phyloP scores from a whole-genome alignment of 2,113 vertebrate genomes.

The Raja brachyura region DNA sequence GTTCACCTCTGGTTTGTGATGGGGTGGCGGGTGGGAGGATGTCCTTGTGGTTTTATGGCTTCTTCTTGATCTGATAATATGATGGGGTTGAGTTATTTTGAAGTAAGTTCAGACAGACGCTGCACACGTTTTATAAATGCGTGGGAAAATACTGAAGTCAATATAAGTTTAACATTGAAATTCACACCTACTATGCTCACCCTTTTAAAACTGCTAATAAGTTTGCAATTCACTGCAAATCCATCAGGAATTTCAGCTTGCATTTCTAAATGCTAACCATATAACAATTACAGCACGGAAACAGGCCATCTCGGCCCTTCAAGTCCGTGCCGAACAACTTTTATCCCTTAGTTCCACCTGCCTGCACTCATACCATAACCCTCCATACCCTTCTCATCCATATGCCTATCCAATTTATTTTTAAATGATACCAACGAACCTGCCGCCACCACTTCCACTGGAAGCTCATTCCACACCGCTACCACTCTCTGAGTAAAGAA shows the following conservation, averaged over 20 bases:
- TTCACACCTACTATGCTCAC: not conserved
- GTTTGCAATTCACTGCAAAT: not conserved
- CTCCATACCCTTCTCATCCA: no score
- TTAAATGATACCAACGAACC: no score
- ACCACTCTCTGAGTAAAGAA: no score
- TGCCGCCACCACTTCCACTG: no score
- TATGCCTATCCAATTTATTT: no score
- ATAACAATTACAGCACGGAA: no score
- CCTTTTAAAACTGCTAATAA: not conserved
- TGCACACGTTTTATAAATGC: not conserved
- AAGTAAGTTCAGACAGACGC: not conserved
- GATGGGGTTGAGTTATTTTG: not conserved
- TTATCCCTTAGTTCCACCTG: no score
- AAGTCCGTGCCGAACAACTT: no score
- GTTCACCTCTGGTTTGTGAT: not conserved
- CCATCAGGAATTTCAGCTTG: no score
- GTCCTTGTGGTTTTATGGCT: not conserved
- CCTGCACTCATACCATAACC: no score
- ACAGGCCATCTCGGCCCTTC: no score
- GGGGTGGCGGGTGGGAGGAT: not conserved
- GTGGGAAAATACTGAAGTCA: not conserved
- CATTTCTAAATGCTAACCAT: not conserved
- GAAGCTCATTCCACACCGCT: no score
- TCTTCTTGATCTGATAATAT: not conserved
- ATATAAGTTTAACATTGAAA: not conserved